Evolutionary conservation across 1,140 invertebrate genomes (phyloP), one percentile per base, ranked within the genome.

Genomic region (Homarus americanus): DNA sequence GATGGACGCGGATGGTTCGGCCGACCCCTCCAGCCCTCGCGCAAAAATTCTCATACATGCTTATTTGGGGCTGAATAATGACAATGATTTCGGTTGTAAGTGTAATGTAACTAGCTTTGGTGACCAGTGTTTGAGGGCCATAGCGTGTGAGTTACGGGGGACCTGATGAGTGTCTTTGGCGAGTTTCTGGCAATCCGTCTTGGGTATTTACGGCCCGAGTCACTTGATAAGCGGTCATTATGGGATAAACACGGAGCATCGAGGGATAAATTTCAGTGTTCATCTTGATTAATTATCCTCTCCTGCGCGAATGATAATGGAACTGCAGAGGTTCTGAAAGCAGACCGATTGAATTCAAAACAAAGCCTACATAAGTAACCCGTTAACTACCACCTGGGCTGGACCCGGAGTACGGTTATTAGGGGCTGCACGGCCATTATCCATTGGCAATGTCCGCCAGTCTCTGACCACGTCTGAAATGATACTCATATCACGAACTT

Each of bases 91-190:
- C 69, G 79, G 87, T 82, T 83, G 87, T 90, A 90, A 90, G 87
- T 90, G 87, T 90, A 90, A 90, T 90, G 87, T 90, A 90, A 90
- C 87, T 90, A 90, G 78, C 80, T 83, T 90, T 90, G 87, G 87
- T 90, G 87, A 90, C 87, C 87, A 90, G 87, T 90, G 80, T 82
- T 90, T 90, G 87, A 82, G 87, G 87, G 87, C 87, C 87, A 83
- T 90, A 90, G 79, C 66, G 63, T 38, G 41, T 83, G 87, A 90
- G 69, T 90, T 90, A 90, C 87, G 79, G 80, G 34, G 36, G 40
- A 28, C 32, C 87, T 90, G 87, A 90, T 90, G 87, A 90, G 87
- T 90, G 87, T 90, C 87, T 90, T 90, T 90, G 87, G 87, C 34
- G 80, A 75, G 87, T 90, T 83, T 82, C 66, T 75, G 80, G 87